Evolutionary conservation across 2,888 invertebrate genomes (phyloP).

Genomic region (Odontothrips loti): DNA sequence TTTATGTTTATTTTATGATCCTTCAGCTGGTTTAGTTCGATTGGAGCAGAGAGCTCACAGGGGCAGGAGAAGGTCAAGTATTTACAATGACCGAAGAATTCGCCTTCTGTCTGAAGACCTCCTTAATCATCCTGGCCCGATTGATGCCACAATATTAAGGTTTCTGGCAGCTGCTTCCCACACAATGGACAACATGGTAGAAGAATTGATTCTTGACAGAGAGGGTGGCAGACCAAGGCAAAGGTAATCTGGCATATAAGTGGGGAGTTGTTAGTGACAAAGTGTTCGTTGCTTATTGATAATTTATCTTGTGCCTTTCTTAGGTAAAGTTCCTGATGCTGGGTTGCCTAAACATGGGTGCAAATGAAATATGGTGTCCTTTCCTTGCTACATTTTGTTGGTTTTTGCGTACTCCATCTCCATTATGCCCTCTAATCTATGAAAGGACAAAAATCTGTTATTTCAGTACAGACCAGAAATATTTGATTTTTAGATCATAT

Average conservation of each 20-base stretch:
- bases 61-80: not conserved
- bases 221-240: not conserved
- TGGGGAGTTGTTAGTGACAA: too few relatives aligned
- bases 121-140: not conserved
- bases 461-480: too few relatives aligned
- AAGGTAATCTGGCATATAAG: not conserved
- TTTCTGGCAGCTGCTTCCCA: not conserved
- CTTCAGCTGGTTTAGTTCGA: not conserved
- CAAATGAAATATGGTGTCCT: too few relatives aligned
- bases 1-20: not conserved
- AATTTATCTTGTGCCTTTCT: too few relatives aligned
- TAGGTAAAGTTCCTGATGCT: too few relatives aligned
- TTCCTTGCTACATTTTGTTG: too few relatives aligned
- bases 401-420: too few relatives aligned
- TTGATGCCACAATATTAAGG: not conserved
- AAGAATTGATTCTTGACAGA: not conserved
- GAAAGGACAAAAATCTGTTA: too few relatives aligned
- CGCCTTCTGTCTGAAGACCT: not conserved
- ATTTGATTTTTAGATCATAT: too few relatives aligned
- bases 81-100: not conserved
- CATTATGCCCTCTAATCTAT: too few relatives aligned
- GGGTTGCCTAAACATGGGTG: too few relatives aligned
- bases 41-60: not conserved
- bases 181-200: constrained; percentile 1
- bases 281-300: too few relatives aligned